phyloP scores from a whole-genome alignment of 2,888 invertebrate genomes.

The Athalia rosae region DNA sequence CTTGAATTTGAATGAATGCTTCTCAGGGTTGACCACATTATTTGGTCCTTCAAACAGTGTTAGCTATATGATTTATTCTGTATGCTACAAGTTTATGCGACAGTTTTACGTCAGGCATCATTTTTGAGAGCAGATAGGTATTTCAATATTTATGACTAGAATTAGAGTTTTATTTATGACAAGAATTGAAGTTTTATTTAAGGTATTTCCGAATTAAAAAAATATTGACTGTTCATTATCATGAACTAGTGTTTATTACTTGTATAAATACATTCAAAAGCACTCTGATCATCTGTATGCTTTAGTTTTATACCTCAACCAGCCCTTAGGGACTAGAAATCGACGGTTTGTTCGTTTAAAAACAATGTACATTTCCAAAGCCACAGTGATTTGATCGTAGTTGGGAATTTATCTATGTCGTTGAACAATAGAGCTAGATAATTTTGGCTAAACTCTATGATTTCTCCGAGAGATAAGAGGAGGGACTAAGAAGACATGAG shows the following conservation, averaged over 20 bases:
- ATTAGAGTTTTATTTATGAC: not conserved
- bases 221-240: constrained; percentile 27
- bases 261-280: not conserved
- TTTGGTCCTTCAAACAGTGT: not conserved
- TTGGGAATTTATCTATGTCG: too few relatives aligned
- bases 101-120: not conserved
- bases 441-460: too few relatives aligned
- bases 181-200: not conserved
- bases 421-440: too few relatives aligned
- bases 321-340: too few relatives aligned
- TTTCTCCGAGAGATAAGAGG: too few relatives aligned
- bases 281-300: not conserved
- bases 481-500: not conserved
- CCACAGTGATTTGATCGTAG: too few relatives aligned
- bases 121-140: not conserved
- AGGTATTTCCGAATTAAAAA: not conserved
- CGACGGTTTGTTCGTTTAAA: too few relatives aligned
- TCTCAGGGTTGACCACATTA: not conserved
- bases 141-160: not conserved
- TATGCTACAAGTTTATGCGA: not conserved
- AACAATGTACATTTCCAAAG: too few relatives aligned
- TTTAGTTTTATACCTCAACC: too few relatives aligned
- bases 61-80: not conserved
- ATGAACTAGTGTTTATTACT: constrained; percentile 34
- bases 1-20: not conserved